A percentile compares a stretch with the other conserved stretches of the same genome.
These are phyloP conservation scores for Chamaedrilus cognettii DNA, from an alignment of 2,888 invertebrate genomes.

Conservation along the genomic window DNA sequence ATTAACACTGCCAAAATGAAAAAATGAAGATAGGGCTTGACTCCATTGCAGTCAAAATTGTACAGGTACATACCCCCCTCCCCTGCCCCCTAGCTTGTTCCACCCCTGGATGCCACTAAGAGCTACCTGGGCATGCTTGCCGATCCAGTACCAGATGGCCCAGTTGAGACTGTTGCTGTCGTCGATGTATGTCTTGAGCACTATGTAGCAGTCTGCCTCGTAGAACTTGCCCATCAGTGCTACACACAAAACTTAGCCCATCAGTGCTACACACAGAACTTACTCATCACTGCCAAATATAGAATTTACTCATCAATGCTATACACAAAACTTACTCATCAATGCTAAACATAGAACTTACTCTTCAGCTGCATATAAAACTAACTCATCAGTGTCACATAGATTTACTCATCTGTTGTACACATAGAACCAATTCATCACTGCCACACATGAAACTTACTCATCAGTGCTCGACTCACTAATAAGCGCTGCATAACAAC, in stretches of 20 bases:
- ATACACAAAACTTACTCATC: conserved; percentile 68
- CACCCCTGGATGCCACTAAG: no score
- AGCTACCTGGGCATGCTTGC: conserved; percentile 89
- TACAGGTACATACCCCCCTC: no score
- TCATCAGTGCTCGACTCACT: conserved; percentile 79
- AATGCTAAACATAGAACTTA: conserved; percentile 65
- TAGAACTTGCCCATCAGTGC: conserved; percentile 97
- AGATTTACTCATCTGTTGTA: conserved; percentile 79
- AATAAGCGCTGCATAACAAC: no score
- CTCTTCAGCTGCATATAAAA: neutral
- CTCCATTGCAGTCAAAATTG: no score
- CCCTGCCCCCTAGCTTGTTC: no score
- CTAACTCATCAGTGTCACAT: conserved; percentile 77
- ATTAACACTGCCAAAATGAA: no score
- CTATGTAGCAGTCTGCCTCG: conserved; percentile 98
- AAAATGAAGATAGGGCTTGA: no score
- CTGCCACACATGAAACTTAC: conserved; percentile 55
- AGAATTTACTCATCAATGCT: neutral
- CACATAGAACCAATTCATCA: neutral
- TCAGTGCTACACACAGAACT: neutral
- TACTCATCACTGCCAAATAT: conserved; percentile 77
- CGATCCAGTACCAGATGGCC: conserved; percentile 99
- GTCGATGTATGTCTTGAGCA: conserved; percentile 84
- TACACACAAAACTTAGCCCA: conserved; percentile 40
- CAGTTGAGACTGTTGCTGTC: conserved; percentile 79